phyloP scores from a whole-genome alignment of 2,797 vertebrate genomes.

The Sebastes baramenuke region DNA sequence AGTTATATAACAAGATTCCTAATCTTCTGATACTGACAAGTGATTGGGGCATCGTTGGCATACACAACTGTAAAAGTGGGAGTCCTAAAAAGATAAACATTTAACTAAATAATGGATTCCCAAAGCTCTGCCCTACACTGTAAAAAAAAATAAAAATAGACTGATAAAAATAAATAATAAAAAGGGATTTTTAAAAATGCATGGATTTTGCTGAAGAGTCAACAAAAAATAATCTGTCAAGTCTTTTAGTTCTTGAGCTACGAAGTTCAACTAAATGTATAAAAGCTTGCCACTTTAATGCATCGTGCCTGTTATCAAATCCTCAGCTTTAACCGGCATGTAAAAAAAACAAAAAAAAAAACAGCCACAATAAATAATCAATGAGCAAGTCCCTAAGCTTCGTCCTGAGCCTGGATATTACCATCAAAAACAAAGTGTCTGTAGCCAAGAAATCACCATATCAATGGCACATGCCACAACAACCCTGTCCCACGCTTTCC shows the following conservation, averaged over 20 bases:
- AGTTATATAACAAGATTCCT: neutral
- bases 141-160: neutral
- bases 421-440: slow-evolving; percentile 89
- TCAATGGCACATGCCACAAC: slow-evolving; percentile 99
- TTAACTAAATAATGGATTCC: neutral
- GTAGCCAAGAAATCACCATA: slow-evolving; percentile 97
- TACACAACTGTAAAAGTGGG: neutral
- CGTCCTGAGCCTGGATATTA: slow-evolving; percentile 75
- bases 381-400: slow-evolving; percentile 77
- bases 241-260: neutral
- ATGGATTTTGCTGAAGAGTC: neutral
- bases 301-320: slow-evolving; percentile 54
- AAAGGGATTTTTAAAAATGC: neutral
- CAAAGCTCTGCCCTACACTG: neutral
- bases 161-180: neutral
- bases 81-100: neutral
- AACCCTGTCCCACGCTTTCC: slow-evolving; percentile 79
- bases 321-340: slow-evolving; percentile 72
- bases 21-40: neutral
- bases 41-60: neutral
- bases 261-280: slow-evolving; percentile 17
- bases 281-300: slow-evolving; percentile 47
- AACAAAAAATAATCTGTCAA: neutral
- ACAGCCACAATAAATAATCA: slow-evolving; percentile 85
- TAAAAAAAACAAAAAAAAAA: slow-evolving; percentile 52